These are phyloP conservation scores for Didymodactylos carnosus DNA, from an alignment of 2,888 invertebrate species.

Conservation along the genomic window DNA sequence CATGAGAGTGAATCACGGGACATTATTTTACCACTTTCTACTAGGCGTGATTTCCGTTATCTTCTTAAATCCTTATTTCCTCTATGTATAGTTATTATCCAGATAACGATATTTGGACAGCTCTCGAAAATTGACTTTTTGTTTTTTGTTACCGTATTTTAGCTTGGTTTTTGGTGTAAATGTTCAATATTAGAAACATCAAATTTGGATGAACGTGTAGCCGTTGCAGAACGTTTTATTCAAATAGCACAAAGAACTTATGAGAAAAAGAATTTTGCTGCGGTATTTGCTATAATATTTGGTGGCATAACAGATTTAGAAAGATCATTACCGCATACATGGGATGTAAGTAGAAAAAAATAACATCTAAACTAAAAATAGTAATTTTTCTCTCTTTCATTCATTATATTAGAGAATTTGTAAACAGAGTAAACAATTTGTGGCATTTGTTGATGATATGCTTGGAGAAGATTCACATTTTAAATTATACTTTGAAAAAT, in stretches of 20 bases:
- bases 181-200: slow-evolving; percentile 83
- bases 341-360: background rate
- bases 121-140: no score
- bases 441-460: background rate
- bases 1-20: no score
- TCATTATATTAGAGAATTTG: background rate
- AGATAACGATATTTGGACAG: no score
- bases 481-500: background rate
- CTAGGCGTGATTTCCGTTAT: no score
- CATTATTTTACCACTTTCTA: no score
- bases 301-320: background rate
- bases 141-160: no score
- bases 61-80: no score
- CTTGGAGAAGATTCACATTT: background rate
- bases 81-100: no score
- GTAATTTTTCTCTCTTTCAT: no score
- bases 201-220: slow-evolving; percentile 79
- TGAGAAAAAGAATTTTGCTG: slow-evolving; percentile 75
- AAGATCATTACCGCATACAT: background rate
- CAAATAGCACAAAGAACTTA: slow-evolving; percentile 84
- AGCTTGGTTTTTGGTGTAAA: slow-evolving; percentile 88
- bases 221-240: slow-evolving; percentile 64
- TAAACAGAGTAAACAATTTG: background rate
- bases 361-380: no score
- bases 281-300: background rate